Percentiles rank a stretch among this genome's conserved stretches.
Conservation (phyloP, 2,888 invertebrate genomes). For the Rhagonycha fulva region DNA sequence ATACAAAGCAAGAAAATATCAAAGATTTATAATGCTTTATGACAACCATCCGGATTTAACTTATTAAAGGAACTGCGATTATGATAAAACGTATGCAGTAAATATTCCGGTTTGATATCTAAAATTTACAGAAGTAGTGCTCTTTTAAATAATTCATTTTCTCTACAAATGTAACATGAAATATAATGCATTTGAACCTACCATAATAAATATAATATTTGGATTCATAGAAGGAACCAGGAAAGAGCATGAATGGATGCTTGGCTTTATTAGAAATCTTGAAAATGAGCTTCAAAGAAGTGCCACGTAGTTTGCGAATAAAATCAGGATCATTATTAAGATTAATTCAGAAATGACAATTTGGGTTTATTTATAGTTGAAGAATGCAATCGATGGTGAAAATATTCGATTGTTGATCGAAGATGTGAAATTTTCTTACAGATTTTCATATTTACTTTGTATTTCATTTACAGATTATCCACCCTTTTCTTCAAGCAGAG, state of each 20-base stretch:
- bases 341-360: not conserved
- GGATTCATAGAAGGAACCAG: not conserved
- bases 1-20: too few species aligned
- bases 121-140: too few species aligned
- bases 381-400: not conserved
- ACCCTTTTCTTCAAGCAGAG: too few species aligned
- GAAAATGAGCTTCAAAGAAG: not conserved
- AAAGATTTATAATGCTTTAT: too few species aligned
- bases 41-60: too few species aligned
- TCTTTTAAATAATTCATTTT: too few species aligned
- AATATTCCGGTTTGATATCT: too few species aligned
- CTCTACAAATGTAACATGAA: not conserved
- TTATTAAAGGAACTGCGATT: too few species aligned
- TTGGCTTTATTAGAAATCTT: not conserved
- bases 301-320: not conserved
- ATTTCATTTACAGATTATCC: too few species aligned
- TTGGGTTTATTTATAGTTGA: not conserved
- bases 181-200: not conserved
- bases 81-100: too few species aligned
- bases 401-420: not conserved
- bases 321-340: not conserved
- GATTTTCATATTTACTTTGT: too few species aligned
- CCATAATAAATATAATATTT: not conserved
- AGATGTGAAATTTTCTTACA: too few species aligned
- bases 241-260: not conserved